Evolutionary conservation across 2,113 vertebrate species (phyloP), one percentile per base, ranked within the genome.

Genomic region (Aythya baeri): DNA sequence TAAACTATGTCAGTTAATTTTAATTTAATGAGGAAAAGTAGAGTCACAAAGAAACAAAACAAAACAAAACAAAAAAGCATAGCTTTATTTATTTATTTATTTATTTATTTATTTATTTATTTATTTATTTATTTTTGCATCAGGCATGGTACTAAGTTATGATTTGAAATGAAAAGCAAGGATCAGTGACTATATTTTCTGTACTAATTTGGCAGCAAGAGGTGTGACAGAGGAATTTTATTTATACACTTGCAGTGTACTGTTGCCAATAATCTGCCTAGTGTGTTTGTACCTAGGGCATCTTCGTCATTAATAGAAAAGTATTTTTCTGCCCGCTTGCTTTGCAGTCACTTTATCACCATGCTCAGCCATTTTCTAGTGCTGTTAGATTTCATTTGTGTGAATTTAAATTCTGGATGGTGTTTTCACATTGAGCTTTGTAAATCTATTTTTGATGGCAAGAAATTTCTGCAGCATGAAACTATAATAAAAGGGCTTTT

Each of bases 231-330:
- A 61, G 27, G 18, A 92, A 50, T 55, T 85, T 83, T 95, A 79
- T 95, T 93, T 93, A 55, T 87, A 43, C 1, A 1, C 18, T 61
- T 83, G 50, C 18, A 76, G 7, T 27, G 43, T 86, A 62, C 38
- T 93, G 11, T 78, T 86, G 73, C 52, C 61, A 93, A 65, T 92
- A 90, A 78, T 76, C 70, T 93, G 32, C 74, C 91, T 75, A 23
- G 46, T 29, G 32, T 75, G 44, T 67, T 87, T 79, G 58, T 81
- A 95, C 54, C 43, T 91, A 86, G 59, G 76, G 36, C 68, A 86
- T 81, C 50, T 85, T 91, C 49, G 29, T 80, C 83, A 63, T 90
- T 95, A 91, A 78, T 89, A 88, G 66, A 75, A 84, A 93, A 93
- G 52, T 74, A 31, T 18, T 88, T 95, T 93, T 81, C 89, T 96